These are phyloP conservation scores for Melinaea marsaeus DNA, from an alignment of 2,888 invertebrate genomes.

Conservation along the genomic window DNA sequence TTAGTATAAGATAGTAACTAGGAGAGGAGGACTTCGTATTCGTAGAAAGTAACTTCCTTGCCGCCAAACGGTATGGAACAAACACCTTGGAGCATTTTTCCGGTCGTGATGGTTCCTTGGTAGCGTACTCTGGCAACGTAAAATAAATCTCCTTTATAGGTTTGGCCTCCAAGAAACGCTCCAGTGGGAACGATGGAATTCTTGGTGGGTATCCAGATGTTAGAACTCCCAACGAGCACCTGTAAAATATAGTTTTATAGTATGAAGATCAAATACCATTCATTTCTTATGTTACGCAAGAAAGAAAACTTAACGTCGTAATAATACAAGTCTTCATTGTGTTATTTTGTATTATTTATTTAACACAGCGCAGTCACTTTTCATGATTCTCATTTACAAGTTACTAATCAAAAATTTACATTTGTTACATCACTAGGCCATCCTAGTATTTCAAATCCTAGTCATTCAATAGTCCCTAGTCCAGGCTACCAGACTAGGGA, in stretches of 20 bases:
- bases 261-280: neutral
- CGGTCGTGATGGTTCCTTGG: neutral
- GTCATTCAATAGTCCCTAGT: too few relatives aligned
- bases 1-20: neutral
- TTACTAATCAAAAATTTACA: too few relatives aligned
- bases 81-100: neutral
- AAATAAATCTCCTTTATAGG: neutral
- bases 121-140: neutral
- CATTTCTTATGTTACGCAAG: too few relatives aligned
- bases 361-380: too few relatives aligned
- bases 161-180: neutral
- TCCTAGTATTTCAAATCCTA: too few relatives aligned
- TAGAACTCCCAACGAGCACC: constrained; percentile 3
- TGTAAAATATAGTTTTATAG: neutral
- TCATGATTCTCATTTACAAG: too few relatives aligned
- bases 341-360: too few relatives aligned
- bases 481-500: too few relatives aligned
- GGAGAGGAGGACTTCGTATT: neutral
- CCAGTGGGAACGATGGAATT: neutral
- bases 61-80: neutral
- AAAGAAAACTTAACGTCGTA: too few relatives aligned
- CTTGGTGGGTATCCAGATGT: neutral
- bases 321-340: too few relatives aligned
- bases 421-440: too few relatives aligned
- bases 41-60: neutral